Evolutionary conservation across 2,113 vertebrate species (phyloP).

Genomic region (Grantiella picta): DNA sequence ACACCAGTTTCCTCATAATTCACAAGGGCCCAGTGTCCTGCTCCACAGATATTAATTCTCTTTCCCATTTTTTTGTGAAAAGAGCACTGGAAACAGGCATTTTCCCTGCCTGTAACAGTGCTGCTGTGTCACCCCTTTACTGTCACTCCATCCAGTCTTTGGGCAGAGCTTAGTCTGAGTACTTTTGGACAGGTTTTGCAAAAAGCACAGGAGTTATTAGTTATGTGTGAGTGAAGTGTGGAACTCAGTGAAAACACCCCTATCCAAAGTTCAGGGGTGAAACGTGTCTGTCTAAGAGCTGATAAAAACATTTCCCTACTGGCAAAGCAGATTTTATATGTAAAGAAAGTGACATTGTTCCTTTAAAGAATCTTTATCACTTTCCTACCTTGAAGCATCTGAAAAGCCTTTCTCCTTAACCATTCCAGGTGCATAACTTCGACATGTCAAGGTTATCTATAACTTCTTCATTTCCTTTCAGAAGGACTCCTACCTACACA

Average conservation of each 20-base stretch:
- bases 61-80: background rate
- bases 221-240: background rate
- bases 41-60: background rate
- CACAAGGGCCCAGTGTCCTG: background rate
- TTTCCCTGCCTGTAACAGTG: background rate
- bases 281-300: background rate
- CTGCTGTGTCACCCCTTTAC: background rate
- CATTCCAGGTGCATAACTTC: conserved; percentile 45
- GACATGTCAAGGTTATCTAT: conserved; percentile 58
- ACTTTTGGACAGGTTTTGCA: background rate
- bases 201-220: background rate
- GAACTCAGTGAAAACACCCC: background rate
- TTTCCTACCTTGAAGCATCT: background rate
- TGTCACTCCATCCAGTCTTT: background rate
- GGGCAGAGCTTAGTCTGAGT: background rate
- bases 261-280: background rate
- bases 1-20: background rate
- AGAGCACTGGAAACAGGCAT: background rate
- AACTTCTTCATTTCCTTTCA: conserved; percentile 67
- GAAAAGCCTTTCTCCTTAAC: conserved; percentile 3
- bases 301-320: background rate
- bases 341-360: background rate
- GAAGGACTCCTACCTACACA: conserved; percentile 54
- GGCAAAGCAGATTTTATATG: background rate
- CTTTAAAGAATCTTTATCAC: conserved; percentile 10